Conservation (phyloP, 2,797 vertebrate species). For the Microhierax caerulescens region DNA sequence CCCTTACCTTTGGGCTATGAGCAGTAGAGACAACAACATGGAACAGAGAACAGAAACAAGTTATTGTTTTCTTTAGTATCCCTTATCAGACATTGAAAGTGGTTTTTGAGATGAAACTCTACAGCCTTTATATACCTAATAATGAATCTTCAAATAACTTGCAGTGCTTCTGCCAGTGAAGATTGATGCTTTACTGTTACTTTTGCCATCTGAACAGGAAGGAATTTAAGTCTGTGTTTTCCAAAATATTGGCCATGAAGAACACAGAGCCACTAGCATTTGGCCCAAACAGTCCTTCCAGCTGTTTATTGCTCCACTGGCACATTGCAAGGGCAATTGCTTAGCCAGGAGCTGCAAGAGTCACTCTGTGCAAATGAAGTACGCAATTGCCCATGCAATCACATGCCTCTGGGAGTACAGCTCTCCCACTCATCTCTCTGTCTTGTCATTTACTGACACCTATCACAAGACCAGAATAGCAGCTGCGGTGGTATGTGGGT, state of each 20-base stretch:
- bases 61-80: background rate
- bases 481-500: background rate
- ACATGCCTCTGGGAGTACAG: background rate
- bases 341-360: background rate
- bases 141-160: background rate
- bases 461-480: background rate
- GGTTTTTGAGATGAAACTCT: background rate
- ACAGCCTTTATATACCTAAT: background rate
- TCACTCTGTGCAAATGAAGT: background rate
- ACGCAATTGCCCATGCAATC: background rate
- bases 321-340: background rate
- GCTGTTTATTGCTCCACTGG: background rate
- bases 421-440: background rate
- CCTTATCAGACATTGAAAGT: background rate
- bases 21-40: fast-evolving
- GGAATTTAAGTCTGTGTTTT: background rate
- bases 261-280: background rate
- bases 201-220: background rate
- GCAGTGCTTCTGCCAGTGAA: background rate
- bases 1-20: background rate
- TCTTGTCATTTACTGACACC: background rate
- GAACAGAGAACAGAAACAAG: background rate
- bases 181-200: background rate
- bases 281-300: background rate
- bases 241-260: background rate